Evolutionary conservation across 2,888 invertebrate genomes (phyloP).

Genomic region (Eupithecia dodoneata): DNA sequence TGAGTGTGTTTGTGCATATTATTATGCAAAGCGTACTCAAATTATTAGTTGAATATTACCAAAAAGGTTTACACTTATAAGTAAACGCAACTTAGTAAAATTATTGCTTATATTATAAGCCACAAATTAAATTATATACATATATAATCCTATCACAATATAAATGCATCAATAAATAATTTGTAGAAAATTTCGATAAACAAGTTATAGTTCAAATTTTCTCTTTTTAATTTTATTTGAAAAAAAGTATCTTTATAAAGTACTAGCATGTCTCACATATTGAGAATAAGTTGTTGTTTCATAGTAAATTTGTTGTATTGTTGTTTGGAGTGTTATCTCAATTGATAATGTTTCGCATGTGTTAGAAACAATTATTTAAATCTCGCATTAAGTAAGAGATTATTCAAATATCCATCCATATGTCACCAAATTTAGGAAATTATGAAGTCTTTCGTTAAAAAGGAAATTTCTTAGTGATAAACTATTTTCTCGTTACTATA

Average conservation of each 20-base stretch:
- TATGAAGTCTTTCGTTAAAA: neutral
- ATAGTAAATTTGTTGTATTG: neutral
- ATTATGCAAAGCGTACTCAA: neutral
- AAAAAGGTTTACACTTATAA: neutral
- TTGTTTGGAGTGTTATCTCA: slow-evolving; percentile 4
- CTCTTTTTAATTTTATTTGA: neutral
- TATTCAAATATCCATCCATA: neutral
- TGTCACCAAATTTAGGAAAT: neutral
- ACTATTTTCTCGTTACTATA: slow-evolving; percentile 21
- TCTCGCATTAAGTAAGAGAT: neutral
- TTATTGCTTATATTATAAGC: neutral
- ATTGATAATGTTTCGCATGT: neutral
- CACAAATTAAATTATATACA: neutral
- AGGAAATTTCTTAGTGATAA: neutral
- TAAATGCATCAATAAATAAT: neutral
- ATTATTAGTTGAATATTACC: neutral
- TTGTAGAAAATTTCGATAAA: neutral
- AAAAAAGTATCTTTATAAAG: neutral
- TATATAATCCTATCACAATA: neutral
- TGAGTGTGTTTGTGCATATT: neutral
- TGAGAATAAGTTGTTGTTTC: neutral
- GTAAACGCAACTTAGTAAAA: neutral
- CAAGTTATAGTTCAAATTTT: too few species aligned
- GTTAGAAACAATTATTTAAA: neutral
- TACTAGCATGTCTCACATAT: neutral